Conservation (phyloP, 2,888 invertebrate species). For the Colletes collaris region DNA sequence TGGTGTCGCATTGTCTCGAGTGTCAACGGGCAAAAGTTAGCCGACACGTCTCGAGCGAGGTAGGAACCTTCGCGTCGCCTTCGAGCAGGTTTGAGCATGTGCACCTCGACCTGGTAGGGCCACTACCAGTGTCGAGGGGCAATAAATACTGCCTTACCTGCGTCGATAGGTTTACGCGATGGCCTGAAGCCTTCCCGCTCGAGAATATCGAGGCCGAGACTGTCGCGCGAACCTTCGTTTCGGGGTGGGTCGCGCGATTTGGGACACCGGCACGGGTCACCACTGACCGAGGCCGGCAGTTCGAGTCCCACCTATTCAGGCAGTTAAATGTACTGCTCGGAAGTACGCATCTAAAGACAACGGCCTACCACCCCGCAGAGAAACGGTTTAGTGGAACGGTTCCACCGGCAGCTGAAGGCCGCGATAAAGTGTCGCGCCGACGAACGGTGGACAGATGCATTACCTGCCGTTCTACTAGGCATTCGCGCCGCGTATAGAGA, state of each 20-base stretch:
- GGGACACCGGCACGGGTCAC: not conserved
- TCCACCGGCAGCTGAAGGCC: slow-evolving; percentile 12
- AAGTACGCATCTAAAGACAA: not conserved
- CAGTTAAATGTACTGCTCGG: not conserved
- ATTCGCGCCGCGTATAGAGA: slow-evolving; percentile 29
- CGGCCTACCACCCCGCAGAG: not conserved
- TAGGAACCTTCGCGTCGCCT: no score
- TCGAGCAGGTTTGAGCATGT: no score
- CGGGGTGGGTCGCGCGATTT: not conserved
- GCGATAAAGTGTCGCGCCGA: slow-evolving; percentile 1
- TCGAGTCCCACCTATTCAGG: not conserved
- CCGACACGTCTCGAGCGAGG: no score
- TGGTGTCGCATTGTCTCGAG: no score
- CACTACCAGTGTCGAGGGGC: no score
- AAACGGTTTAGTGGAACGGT: slow-evolving; percentile 19
- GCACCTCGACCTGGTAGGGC: no score
- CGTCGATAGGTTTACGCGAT: slow-evolving; percentile 7
- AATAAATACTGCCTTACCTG: not conserved
- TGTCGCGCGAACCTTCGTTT: not conserved
- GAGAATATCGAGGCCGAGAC: slow-evolving; percentile 1
- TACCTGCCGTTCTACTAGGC: slow-evolving; percentile 72
- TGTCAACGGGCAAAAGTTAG: no score
- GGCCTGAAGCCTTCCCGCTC: not conserved
- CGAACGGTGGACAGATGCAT: not conserved
- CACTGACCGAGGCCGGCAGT: not conserved